These are phyloP conservation scores for Rhegmatorhina hoffmannsi DNA, from an alignment of 2,113 vertebrate genomes.

Conservation along the genomic window DNA sequence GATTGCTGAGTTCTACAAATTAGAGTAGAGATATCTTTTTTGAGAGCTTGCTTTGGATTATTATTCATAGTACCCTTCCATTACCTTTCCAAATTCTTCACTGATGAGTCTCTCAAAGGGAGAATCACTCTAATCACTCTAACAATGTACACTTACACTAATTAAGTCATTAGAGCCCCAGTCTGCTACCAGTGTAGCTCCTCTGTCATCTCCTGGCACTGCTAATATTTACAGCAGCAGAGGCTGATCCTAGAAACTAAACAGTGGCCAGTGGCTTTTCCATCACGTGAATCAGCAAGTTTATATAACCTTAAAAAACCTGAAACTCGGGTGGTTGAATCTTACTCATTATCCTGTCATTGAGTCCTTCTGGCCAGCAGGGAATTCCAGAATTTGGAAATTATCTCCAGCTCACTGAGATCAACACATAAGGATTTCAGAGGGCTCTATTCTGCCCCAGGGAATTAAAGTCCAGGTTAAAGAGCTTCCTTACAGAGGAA, in stretches of 20 bases:
- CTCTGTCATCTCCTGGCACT: background rate
- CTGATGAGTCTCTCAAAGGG: background rate
- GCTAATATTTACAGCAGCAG: background rate
- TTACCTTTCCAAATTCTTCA: background rate
- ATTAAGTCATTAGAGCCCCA: background rate
- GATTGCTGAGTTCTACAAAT: background rate
- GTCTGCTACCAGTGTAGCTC: background rate
- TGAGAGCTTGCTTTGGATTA: background rate
- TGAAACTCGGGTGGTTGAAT: background rate
- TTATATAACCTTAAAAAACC: constrained; percentile 1
- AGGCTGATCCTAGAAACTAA: background rate
- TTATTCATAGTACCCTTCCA: background rate
- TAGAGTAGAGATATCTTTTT: background rate
- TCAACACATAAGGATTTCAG: background rate
- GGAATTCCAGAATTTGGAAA: background rate
- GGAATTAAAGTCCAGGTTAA: background rate
- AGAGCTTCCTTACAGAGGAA: background rate
- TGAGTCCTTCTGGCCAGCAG: background rate
- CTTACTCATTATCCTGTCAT: background rate
- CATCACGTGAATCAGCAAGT: background rate
- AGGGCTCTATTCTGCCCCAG: background rate
- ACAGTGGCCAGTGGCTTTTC: background rate
- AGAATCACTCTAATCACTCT: background rate
- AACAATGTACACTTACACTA: background rate
- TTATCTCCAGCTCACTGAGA: background rate